These are phyloP conservation scores for Xylophagus ater DNA, from an alignment of 2,888 invertebrate species.

Conservation along the genomic window DNA sequence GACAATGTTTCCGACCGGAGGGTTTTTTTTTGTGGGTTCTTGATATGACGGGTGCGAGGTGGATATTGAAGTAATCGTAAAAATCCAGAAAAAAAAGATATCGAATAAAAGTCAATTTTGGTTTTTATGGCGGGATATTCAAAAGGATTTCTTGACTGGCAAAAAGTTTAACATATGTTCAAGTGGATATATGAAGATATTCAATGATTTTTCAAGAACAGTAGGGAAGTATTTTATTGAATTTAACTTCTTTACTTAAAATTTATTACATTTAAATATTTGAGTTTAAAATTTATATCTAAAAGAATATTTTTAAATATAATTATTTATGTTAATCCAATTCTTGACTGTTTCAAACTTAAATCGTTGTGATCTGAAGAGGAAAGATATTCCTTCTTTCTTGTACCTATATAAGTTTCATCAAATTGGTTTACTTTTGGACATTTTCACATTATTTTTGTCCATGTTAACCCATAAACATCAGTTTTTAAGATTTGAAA, in stretches of 20 bases:
- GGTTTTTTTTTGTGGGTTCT: conserved; percentile 1
- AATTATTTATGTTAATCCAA: too few relatives aligned
- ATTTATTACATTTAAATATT: too few relatives aligned
- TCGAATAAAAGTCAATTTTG: conserved; percentile 18
- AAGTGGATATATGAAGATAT: not conserved
- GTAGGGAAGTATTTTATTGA: not conserved
- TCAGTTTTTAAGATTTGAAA: too few relatives aligned
- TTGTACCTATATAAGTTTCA: too few relatives aligned
- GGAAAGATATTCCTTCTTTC: too few relatives aligned
- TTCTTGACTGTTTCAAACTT: too few relatives aligned
- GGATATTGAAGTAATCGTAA: conserved; percentile 13
- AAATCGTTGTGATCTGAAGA: too few relatives aligned
- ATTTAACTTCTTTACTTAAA: not conserved
- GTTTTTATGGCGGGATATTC: conserved; percentile 17
- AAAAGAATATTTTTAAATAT: too few relatives aligned
- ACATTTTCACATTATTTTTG: too few relatives aligned
- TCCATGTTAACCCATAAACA: not conserved
- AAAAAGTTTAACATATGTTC: not conserved
- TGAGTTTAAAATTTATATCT: too few relatives aligned
- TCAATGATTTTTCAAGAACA: not conserved
- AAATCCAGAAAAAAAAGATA: conserved; percentile 16
- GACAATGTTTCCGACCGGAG: conserved; percentile 3
- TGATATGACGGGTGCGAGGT: not conserved
- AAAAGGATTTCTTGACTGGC: conserved; percentile 7
- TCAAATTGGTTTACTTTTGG: too few relatives aligned